These are phyloP conservation scores for Tipula vernalis DNA, from an alignment of 2,888 invertebrate genomes.

Conservation along the genomic window DNA sequence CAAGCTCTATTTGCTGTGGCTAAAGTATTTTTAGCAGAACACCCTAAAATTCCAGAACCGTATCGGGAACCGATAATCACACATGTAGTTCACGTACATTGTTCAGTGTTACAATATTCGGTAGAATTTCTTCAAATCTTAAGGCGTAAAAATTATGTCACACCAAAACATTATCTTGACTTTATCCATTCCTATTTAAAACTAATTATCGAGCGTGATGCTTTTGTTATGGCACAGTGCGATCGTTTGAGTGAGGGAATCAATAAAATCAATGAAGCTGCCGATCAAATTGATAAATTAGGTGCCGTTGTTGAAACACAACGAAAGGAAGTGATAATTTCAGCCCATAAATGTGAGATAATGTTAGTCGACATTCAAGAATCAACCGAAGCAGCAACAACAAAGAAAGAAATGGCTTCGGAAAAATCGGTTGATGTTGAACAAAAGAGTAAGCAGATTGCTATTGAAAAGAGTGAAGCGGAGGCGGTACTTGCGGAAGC, in stretches of 20 bases:
- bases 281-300: slow-evolving; percentile 63
- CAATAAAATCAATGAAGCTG: slow-evolving; percentile 66
- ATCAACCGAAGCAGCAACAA: slow-evolving; percentile 55
- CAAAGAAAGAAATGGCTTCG: slow-evolving; percentile 68
- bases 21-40: slow-evolving; percentile 70
- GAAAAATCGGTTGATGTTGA: slow-evolving; percentile 72
- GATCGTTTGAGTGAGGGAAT: slow-evolving; percentile 32
- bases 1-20: slow-evolving; percentile 83
- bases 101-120: slow-evolving; percentile 58
- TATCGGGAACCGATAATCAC: slow-evolving; percentile 59
- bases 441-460: slow-evolving; percentile 65
- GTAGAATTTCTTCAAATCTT: slow-evolving; percentile 57
- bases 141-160: slow-evolving; percentile 73
- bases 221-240: slow-evolving; percentile 28
- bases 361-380: slow-evolving; percentile 64
- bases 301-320: slow-evolving; percentile 72
- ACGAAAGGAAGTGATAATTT: slow-evolving; percentile 67
- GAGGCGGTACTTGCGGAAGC: slow-evolving; percentile 69
- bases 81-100: slow-evolving; percentile 79
- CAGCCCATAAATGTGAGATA: slow-evolving; percentile 67
- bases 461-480: slow-evolving; percentile 71
- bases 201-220: slow-evolving; percentile 42
- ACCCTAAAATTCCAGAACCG: slow-evolving; percentile 45
- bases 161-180: slow-evolving; percentile 86
- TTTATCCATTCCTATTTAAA: slow-evolving; percentile 67